These are phyloP conservation scores for Oxygymnocypris stewartii DNA, from an alignment of 2,113 vertebrate species.

Conservation along the genomic window DNA sequence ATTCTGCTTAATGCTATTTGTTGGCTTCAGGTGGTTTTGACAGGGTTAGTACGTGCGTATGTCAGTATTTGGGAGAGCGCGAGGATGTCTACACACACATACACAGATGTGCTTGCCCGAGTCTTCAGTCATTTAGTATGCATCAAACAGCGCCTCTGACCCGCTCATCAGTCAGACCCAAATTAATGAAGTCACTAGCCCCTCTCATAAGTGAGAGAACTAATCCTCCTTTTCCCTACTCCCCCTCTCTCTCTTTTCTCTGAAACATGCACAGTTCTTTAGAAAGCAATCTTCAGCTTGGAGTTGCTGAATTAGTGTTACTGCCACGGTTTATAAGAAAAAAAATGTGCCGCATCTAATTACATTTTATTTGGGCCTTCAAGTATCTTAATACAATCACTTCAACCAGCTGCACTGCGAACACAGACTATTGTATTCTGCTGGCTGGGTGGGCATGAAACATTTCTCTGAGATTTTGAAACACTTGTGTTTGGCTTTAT, in stretches of 20 bases:
- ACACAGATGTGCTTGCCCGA: not conserved
- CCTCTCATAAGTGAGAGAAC: conserved; percentile 45
- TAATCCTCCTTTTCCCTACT: conserved; percentile 23
- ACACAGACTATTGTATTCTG: conserved; percentile 7
- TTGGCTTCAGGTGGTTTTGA: not conserved
- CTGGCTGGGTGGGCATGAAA: not conserved
- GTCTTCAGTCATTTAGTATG: conserved; percentile 35
- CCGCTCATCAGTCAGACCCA: conserved; percentile 52
- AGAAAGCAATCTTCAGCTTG: conserved; percentile 18
- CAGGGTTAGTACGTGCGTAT: not conserved
- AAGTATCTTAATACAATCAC: conserved; percentile 37
- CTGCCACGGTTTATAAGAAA: conserved; percentile 23
- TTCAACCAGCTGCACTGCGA: not conserved
- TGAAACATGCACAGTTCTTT: not conserved
- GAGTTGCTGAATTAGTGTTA: conserved; percentile 33
- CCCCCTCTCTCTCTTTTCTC: conserved; percentile 43
- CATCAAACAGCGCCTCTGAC: conserved; percentile 36
- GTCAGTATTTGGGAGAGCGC: not conserved
- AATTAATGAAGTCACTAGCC: conserved; percentile 55
- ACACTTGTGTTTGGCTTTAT: not conserved
- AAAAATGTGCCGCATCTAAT: conserved; percentile 1
- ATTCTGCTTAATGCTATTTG: not conserved
- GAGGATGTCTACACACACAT: conserved; percentile 8
- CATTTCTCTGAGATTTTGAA: not conserved
- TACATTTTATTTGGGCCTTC: conserved; percentile 17